Conservation (phyloP, 2,113 vertebrate species). For the Grammomys surdaster region DNA sequence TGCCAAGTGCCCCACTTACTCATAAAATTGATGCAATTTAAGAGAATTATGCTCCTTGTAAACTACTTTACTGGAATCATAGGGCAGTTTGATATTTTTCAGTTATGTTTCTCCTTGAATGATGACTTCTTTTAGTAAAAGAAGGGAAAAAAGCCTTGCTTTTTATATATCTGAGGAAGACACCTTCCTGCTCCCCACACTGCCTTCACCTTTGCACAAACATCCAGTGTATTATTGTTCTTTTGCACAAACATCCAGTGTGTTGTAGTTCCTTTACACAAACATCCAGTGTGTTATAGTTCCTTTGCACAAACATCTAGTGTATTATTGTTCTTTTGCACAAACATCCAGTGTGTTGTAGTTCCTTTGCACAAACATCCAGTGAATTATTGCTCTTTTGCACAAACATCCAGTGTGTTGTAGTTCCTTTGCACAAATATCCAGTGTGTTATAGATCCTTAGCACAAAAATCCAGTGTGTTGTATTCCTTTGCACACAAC, state of each 20-base stretch:
- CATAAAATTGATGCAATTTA: conserved; percentile 68
- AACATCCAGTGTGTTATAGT: no score
- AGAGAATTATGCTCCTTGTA: conserved; percentile 59
- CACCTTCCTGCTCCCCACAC: neutral
- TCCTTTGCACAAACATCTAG: neutral
- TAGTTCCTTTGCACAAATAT: neutral
- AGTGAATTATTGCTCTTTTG: neutral
- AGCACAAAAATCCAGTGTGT: no score
- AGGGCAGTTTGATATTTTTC: conserved; percentile 40
- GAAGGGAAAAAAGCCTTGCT: neutral
- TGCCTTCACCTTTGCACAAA: neutral
- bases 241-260: no score
- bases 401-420: no score
- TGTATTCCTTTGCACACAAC: no score
- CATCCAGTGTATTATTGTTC: neutral
- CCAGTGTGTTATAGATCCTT: no score
- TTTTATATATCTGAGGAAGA: neutral
- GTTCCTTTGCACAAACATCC: neutral
- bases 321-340: no score
- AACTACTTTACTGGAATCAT: conserved; percentile 60
- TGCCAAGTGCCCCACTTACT: conserved; percentile 56
- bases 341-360: no score
- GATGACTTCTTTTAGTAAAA: conserved; percentile 20
- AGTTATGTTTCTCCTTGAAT: conserved; percentile 54
- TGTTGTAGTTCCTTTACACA: neutral